Evolutionary conservation across 2,888 invertebrate species (phyloP).

Genomic region (Drosophila gaucha): DNA sequence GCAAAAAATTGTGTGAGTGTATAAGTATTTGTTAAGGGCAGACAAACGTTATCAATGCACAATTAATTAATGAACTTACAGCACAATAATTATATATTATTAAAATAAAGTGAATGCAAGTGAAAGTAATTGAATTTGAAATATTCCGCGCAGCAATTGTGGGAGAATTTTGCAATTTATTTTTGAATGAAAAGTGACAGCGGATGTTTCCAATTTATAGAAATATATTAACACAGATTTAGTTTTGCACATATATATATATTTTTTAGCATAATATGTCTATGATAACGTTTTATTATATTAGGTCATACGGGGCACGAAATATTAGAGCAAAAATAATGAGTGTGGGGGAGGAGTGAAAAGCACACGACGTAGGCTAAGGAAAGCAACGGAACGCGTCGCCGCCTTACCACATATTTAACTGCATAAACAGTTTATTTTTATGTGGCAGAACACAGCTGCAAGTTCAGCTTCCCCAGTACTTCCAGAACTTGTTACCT

Average conservation of each 20-base stretch:
- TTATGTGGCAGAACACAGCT: constrained; percentile 53
- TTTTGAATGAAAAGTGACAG: constrained; percentile 19
- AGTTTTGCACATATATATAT: constrained; percentile 1
- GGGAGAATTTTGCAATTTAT: constrained; percentile 24
- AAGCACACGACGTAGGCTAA: constrained; percentile 33
- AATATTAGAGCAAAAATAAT: constrained; percentile 3
- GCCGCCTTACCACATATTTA: constrained; percentile 31
- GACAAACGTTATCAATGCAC: constrained; percentile 35
- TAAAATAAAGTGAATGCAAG: constrained; percentile 22
- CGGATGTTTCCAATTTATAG: constrained; percentile 60
- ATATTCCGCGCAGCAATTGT: constrained; percentile 23
- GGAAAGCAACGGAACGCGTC: constrained; percentile 24
- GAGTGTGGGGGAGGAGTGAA: constrained; percentile 5
- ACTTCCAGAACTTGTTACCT: constrained; percentile 54
- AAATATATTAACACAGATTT: constrained; percentile 31
- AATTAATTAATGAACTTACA: constrained; percentile 42
- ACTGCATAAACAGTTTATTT: constrained; percentile 78
- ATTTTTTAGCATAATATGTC: not conserved
- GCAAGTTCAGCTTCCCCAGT: constrained; percentile 55
- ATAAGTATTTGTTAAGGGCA: not conserved
- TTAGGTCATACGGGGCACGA: constrained; percentile 36
- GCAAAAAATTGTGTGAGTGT: constrained; percentile 16
- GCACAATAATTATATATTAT: constrained; percentile 7
- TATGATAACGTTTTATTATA: constrained; percentile 3
- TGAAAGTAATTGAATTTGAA: constrained; percentile 43